A percentile compares a stretch with the other conserved stretches of the same genome.
These are phyloP conservation scores for Electrophaes corylata DNA, from an alignment of 2,888 invertebrate genomes.

Conservation along the genomic window DNA sequence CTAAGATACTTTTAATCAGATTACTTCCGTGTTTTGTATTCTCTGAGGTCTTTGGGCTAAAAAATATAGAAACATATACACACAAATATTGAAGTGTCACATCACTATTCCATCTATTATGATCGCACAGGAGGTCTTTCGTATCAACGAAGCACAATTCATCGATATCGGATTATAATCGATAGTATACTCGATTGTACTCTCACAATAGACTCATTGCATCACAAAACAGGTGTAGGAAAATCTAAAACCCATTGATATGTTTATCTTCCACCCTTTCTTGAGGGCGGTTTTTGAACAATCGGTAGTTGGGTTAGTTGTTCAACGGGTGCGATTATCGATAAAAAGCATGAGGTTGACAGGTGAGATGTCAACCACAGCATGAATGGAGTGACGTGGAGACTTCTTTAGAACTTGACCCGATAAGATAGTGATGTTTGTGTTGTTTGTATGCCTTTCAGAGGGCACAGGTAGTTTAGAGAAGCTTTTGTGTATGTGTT, in stretches of 20 bases:
- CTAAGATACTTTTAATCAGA: no score
- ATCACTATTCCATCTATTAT: slow-evolving; percentile 43
- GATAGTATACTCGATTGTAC: slow-evolving; percentile 72
- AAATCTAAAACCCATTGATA: slow-evolving; percentile 69
- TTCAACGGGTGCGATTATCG: slow-evolving; percentile 73
- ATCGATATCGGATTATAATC: slow-evolving; percentile 74
- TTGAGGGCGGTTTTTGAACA: slow-evolving; percentile 74
- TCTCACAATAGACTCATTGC: slow-evolving; percentile 69
- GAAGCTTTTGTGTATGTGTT: slow-evolving; percentile 49
- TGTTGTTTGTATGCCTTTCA: slow-evolving; percentile 39
- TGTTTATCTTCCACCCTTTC: slow-evolving; percentile 81
- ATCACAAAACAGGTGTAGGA: slow-evolving; percentile 76
- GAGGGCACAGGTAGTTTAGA: slow-evolving; percentile 51
- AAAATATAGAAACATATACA: no score
- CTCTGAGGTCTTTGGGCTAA: no score
- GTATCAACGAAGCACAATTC: slow-evolving; percentile 45
- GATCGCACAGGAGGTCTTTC: slow-evolving; percentile 68
- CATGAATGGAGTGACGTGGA: slow-evolving; percentile 37
- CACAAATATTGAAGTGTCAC: background rate
- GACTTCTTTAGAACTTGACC: slow-evolving; percentile 62
- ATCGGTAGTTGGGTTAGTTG: slow-evolving; percentile 56
- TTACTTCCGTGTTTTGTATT: no score
- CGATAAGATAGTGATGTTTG: slow-evolving; percentile 61
- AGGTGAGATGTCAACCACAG: slow-evolving; percentile 78
- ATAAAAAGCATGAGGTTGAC: slow-evolving; percentile 74